phyloP scores from a whole-genome alignment of 2,797 vertebrate genomes.

The Falco naumanni region DNA sequence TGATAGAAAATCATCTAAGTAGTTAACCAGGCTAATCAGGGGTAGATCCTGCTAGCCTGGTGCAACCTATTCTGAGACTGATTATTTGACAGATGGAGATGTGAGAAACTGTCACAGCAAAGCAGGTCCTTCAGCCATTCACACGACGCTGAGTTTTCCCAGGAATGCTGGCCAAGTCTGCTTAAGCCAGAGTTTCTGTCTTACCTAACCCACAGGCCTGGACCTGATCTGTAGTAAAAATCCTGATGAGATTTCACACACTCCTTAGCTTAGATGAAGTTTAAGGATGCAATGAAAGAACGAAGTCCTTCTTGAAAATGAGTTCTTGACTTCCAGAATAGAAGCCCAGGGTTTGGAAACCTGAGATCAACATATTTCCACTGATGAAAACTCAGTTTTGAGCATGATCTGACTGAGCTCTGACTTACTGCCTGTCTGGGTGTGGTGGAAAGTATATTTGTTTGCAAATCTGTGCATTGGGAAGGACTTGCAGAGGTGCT shows the following conservation, averaged over 20 bases:
- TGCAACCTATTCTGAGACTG: neutral
- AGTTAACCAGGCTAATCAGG: neutral
- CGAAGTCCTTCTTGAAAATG: neutral
- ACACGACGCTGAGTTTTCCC: neutral
- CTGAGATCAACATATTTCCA: neutral
- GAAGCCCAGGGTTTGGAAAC: neutral
- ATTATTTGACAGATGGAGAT: neutral
- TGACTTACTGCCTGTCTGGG: neutral
- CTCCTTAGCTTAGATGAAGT: neutral
- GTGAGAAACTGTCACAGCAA: neutral
- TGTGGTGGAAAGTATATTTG: neutral
- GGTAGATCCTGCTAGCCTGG: neutral
- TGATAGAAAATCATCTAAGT: neutral
- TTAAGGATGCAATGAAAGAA: neutral
- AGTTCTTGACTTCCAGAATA: neutral
- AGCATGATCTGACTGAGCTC: neutral
- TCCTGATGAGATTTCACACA: neutral
- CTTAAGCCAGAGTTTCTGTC: conserved; percentile 37
- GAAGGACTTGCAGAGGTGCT: neutral
- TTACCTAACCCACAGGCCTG: conserved; percentile 20
- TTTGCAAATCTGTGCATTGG: neutral
- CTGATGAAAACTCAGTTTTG: neutral
- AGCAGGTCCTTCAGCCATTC: neutral
- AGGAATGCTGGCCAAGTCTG: neutral
- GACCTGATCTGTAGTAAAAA: conserved; percentile 11